These are phyloP conservation scores for Harpagoxenus sublaevis DNA, from an alignment of 2,888 invertebrate species.

Conservation along the genomic window DNA sequence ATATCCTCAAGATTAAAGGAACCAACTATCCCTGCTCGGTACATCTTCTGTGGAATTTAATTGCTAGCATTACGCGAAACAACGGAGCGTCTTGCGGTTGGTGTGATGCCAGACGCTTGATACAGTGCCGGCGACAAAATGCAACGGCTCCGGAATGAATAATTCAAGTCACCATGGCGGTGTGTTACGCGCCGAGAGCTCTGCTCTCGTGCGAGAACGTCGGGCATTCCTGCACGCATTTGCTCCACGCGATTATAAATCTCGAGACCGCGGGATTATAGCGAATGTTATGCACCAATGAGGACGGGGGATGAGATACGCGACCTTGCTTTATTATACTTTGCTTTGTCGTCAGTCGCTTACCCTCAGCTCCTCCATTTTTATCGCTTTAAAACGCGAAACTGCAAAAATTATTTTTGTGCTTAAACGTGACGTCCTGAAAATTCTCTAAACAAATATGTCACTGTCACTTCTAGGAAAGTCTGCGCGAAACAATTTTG, in stretches of 20 bases:
- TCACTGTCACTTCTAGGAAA: constrained; percentile 17
- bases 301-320: constrained; percentile 81
- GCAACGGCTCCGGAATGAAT: constrained; percentile 80
- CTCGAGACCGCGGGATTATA: constrained; percentile 78
- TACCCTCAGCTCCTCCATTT: constrained; percentile 44
- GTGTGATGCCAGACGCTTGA: constrained; percentile 69
- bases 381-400: constrained; percentile 33
- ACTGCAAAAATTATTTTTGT: constrained; percentile 40
- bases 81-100: constrained; percentile 73
- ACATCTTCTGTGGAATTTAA: constrained; percentile 76
- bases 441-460: constrained; percentile 22
- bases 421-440: constrained; percentile 1
- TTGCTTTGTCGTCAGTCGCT: constrained; percentile 75
- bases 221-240: constrained; percentile 84
- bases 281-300: constrained; percentile 84
- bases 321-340: constrained; percentile 79
- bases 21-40: constrained; percentile 63
- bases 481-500: background rate
- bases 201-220: constrained; percentile 72
- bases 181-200: constrained; percentile 71
- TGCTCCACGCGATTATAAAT: constrained; percentile 82
- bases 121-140: constrained; percentile 73
- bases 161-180: constrained; percentile 80
- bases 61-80: constrained; percentile 74
- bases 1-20: background rate